Evolutionary conservation across 2,888 invertebrate genomes (phyloP).

Genomic region (Proisotoma minuta): DNA sequence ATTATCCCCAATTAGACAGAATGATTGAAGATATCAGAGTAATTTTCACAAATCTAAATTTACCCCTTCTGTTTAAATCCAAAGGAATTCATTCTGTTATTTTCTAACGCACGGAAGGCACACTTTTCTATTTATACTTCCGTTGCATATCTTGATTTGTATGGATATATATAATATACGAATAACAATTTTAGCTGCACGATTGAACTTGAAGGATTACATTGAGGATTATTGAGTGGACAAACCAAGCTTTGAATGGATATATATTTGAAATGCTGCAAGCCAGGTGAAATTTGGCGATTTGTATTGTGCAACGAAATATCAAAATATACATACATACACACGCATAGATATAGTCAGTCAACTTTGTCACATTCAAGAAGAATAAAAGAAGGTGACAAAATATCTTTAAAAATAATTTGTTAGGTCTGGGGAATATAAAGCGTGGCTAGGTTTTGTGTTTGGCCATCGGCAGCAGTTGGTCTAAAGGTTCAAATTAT

Average conservation of each 20-base stretch:
- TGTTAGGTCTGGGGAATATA: no score
- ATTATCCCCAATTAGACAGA: no score
- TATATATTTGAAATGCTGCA: not conserved
- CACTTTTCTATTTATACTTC: not conserved
- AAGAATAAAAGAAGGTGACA: constrained; percentile 12
- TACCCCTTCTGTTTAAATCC: no score
- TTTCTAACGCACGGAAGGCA: not conserved
- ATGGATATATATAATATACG: not conserved
- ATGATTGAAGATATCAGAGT: no score
- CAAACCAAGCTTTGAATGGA: not conserved
- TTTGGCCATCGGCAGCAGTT: not conserved
- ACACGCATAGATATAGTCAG: no score
- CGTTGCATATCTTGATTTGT: not conserved
- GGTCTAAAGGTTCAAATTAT: not conserved
- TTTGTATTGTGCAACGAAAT: not conserved
- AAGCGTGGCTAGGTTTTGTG: no score
- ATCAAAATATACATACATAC: no score
- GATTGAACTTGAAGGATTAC: not conserved
- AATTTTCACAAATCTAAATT: no score
- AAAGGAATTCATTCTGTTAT: not conserved
- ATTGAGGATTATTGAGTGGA: not conserved
- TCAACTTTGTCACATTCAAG: constrained; percentile 2
- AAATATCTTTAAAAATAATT: not conserved
- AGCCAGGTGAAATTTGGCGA: constrained; percentile 1
- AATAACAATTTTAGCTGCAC: not conserved